Evolutionary conservation across 2,113 vertebrate species (phyloP).

Genomic region (Eidolon helvum): DNA sequence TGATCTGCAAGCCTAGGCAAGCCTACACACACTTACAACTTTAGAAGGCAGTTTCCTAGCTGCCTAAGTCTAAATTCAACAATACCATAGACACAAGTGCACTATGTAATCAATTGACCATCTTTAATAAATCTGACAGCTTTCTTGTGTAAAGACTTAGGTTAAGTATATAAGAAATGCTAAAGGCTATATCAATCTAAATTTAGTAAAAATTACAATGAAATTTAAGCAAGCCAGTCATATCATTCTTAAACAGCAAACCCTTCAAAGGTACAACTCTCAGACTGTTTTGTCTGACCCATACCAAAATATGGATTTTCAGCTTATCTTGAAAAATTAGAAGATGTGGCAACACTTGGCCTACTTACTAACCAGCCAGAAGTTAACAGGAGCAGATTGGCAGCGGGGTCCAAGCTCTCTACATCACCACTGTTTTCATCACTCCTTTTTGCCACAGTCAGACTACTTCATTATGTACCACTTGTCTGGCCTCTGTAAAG

Average conservation of each 20-base stretch:
- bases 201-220: conserved; percentile 51
- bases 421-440: not conserved
- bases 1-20: not conserved
- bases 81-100: not conserved
- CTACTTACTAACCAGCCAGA: not conserved
- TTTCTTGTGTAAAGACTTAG: not conserved
- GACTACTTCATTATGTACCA: not conserved
- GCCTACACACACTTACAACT: not conserved
- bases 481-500: not conserved
- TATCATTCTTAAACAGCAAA: not conserved
- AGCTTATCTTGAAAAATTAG: conserved; percentile 14
- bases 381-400: not conserved
- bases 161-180: not conserved
- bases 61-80: conserved; percentile 23
- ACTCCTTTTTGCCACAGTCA: not conserved
- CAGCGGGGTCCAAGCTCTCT: not conserved
- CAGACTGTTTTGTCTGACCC: not conserved
- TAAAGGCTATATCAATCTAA: conserved; percentile 8
- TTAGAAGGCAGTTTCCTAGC: not conserved
- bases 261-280: not conserved
- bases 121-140: conserved; percentile 27
- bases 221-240: conserved; percentile 20
- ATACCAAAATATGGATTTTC: not conserved
- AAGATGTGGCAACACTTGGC: not conserved
- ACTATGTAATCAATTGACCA: not conserved